A percentile compares a stretch with the other conserved stretches of the same genome.
Conservation (phyloP, 1,140 invertebrate genomes). For the Ctenoplectra terminalis region DNA sequence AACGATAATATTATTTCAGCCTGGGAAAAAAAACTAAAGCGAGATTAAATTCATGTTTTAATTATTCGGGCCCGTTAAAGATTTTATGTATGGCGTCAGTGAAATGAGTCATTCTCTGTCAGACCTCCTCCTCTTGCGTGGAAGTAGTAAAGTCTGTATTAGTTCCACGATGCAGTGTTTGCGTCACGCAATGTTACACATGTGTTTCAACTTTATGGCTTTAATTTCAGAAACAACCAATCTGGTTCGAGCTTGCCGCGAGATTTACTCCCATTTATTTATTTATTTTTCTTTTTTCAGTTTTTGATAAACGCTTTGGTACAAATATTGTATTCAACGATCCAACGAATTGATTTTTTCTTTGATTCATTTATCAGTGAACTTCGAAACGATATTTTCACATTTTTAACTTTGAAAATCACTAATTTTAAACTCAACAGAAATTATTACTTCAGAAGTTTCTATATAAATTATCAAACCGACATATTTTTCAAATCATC, state of each 20-base stretch:
- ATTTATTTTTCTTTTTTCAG: too few species aligned
- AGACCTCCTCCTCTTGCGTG: background rate
- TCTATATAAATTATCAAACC: too few species aligned
- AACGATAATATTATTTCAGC: background rate
- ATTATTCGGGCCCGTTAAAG: slow-evolving; percentile 32
- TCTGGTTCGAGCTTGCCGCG: background rate
- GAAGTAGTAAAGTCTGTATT: slow-evolving; percentile 35
- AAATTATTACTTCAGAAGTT: background rate
- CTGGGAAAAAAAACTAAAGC: too few species aligned
- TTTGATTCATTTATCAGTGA: background rate
- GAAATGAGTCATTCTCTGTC: slow-evolving; percentile 31
- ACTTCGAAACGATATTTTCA: too few species aligned
- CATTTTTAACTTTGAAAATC: background rate
- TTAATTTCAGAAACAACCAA: slow-evolving; percentile 17
- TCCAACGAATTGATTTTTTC: background rate
- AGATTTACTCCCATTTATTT: background rate
- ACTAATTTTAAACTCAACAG: background rate
- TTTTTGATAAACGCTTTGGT: background rate
- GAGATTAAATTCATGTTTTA: slow-evolving; percentile 38
- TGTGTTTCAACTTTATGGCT: slow-evolving; percentile 36
- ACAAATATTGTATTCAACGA: too few species aligned
- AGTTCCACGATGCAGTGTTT: slow-evolving; percentile 5
- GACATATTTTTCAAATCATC: too few species aligned
- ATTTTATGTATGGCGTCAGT: slow-evolving; percentile 17
- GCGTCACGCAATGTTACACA: slow-evolving; percentile 43